Evolutionary conservation across 2,888 invertebrate species (phyloP).

Genomic region (Orchestes rusci): DNA sequence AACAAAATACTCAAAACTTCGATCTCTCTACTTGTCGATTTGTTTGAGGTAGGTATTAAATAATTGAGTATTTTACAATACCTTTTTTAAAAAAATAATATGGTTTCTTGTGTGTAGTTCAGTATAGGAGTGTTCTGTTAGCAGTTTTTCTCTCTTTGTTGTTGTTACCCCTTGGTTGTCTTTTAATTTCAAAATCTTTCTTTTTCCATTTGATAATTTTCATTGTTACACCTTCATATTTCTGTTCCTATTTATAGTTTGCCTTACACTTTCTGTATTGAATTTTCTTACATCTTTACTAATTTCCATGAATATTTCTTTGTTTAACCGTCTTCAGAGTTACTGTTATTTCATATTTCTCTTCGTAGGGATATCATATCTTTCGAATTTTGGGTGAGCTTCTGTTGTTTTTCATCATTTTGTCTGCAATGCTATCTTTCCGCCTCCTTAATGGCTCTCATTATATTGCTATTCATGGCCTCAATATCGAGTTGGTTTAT

Average conservation of each 20-base stretch:
- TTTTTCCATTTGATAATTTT: background rate
- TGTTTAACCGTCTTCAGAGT: slow-evolving; percentile 1
- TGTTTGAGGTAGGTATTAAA: too few relatives aligned
- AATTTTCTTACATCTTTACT: slow-evolving; percentile 1
- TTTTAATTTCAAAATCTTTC: background rate
- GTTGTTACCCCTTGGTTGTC: background rate
- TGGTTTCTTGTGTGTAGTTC: too few relatives aligned
- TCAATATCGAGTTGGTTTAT: background rate
- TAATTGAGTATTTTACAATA: too few relatives aligned
- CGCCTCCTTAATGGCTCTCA: background rate
- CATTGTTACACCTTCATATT: background rate
- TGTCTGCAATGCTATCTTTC: background rate
- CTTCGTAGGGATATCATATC: background rate
- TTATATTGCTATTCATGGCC: background rate
- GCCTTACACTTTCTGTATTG: slow-evolving; percentile 1
- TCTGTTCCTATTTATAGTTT: slow-evolving; percentile 1
- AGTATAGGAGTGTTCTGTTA: too few relatives aligned
- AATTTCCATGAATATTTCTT: background rate
- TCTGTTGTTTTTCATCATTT: background rate
- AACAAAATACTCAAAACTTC: too few relatives aligned
- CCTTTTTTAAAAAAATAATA: too few relatives aligned
- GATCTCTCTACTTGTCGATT: too few relatives aligned
- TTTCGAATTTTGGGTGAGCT: background rate
- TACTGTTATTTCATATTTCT: background rate
- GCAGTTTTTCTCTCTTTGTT: background rate